Evolutionary conservation across 2,888 invertebrate species (phyloP).

Genomic region (Standfussiana lucernea): DNA sequence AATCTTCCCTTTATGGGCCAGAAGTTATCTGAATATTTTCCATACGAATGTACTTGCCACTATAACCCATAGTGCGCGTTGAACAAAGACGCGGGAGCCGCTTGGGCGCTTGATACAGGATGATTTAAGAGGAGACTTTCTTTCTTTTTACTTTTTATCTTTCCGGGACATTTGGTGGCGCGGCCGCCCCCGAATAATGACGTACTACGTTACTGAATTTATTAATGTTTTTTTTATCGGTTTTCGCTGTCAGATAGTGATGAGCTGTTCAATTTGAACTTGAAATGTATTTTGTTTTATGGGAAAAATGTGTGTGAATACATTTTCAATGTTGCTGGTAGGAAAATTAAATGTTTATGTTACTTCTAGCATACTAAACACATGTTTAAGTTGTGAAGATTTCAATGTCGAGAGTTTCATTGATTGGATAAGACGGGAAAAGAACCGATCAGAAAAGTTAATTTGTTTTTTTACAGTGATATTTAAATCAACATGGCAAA

Average conservation of each 20-base stretch:
- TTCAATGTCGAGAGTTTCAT: not conserved
- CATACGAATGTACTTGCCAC: constrained; percentile 47
- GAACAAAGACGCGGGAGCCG: constrained; percentile 55
- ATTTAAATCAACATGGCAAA: not conserved
- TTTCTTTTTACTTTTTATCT: constrained; percentile 74
- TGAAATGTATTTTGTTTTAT: not conserved
- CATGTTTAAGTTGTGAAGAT: too few relatives aligned
- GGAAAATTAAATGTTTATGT: not conserved
- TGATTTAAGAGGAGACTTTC: constrained; percentile 71
- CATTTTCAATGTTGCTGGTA: not conserved
- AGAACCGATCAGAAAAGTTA: not conserved
- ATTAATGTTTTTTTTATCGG: constrained; percentile 60
- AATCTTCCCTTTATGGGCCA: constrained; percentile 12
- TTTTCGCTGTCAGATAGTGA: constrained; percentile 30
- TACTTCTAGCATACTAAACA: not conserved
- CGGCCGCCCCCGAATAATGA: constrained; percentile 60
- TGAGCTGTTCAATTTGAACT: constrained; percentile 16
- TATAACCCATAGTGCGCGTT: constrained; percentile 54
- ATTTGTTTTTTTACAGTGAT: not conserved
- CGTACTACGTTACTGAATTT: constrained; percentile 60
- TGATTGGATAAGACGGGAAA: too few relatives aligned
- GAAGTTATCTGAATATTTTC: constrained; percentile 65
- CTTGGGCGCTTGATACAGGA: constrained; percentile 57
- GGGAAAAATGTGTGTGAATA: not conserved
- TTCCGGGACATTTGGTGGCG: constrained; percentile 74